Evolutionary conservation across 2,113 vertebrate genomes (phyloP).

Genomic region (Bubo scandiacus): DNA sequence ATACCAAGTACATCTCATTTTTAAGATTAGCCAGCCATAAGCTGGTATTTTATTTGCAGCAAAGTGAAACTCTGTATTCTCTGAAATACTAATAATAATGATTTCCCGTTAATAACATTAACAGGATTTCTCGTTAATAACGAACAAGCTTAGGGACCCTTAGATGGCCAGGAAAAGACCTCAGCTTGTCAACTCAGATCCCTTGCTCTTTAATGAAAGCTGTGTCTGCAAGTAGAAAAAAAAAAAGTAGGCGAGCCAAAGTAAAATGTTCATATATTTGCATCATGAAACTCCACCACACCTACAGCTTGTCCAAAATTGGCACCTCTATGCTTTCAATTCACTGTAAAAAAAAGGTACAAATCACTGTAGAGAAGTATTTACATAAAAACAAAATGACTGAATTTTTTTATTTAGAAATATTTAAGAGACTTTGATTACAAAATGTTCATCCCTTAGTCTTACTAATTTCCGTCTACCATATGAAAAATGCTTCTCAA

Average conservation of each 20-base stretch:
- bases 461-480: not conserved
- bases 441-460: not conserved
- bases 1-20: not conserved
- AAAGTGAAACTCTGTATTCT: not conserved
- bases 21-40: not conserved
- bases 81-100: not conserved
- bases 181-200: not conserved
- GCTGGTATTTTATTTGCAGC: not conserved
- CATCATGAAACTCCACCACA: not conserved
- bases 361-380: not conserved
- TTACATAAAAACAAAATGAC: not conserved
- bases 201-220: not conserved
- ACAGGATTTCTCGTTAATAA: too few species aligned
- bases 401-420: rapidly evolving
- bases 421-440: not conserved
- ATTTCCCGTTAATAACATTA: not conserved
- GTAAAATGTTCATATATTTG: not conserved
- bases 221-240: not conserved
- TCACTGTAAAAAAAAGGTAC: not conserved
- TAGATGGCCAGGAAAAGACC: not conserved
- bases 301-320: not conserved
- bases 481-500: not conserved
- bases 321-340: not conserved
- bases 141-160: not conserved
- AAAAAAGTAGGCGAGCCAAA: not conserved